These are phyloP conservation scores for Choloepus didactylus DNA, from an alignment of 2,797 vertebrate species.

Conservation along the genomic window DNA sequence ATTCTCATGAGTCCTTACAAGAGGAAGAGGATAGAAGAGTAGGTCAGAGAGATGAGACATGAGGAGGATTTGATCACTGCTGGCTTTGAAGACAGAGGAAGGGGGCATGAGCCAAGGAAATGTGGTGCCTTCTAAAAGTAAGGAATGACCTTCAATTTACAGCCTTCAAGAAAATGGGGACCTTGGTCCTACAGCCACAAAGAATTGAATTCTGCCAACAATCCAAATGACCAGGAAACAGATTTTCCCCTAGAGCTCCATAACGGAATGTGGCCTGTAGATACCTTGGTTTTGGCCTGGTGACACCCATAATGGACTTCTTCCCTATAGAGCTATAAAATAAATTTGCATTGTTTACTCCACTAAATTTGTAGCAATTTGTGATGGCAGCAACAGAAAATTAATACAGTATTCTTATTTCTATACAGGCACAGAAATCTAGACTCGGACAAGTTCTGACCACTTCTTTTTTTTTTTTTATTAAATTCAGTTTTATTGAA, in stretches of 20 bases:
- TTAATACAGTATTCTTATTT: neutral
- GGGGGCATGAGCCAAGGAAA: neutral
- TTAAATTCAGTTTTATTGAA: too few relatives aligned
- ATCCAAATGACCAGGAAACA: neutral
- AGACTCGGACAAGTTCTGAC: neutral
- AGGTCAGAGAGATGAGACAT: neutral
- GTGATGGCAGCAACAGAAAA: neutral
- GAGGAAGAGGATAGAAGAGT: neutral
- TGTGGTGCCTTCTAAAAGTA: neutral
- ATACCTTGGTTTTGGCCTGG: neutral
- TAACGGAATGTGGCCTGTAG: neutral
- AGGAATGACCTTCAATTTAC: neutral
- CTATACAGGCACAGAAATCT: neutral
- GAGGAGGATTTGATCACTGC: neutral
- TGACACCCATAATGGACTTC: neutral
- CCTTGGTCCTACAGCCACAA: neutral
- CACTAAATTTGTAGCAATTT: neutral
- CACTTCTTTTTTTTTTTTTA: too few relatives aligned
- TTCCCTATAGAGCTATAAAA: neutral
- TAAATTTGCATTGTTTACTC: neutral
- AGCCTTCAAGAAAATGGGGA: neutral
- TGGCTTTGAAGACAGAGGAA: neutral
- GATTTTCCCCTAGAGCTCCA: neutral
- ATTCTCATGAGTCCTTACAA: neutral
- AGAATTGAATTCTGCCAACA: neutral